Evolutionary conservation across 2,113 vertebrate species (phyloP), one percentile per base, ranked within the genome.

Genomic region (Penelope pileata): DNA sequence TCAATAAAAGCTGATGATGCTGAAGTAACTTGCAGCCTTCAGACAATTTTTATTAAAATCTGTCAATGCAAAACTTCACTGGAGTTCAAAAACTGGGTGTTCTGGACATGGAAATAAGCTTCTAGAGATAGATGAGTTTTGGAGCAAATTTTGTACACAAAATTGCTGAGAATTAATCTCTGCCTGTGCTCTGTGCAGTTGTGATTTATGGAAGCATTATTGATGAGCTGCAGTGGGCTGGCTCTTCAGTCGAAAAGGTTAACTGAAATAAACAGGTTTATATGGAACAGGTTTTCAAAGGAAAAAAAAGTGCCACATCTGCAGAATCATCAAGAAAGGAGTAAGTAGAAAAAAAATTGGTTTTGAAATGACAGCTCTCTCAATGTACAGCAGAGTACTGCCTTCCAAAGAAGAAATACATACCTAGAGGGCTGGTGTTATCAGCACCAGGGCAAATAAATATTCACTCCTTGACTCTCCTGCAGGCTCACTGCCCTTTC

Each of bases 241-340:
- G 87, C 70, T 91, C 42, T 90, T 93, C 53, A 70, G 75, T 42
- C 91, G 78, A 70, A 96, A 96, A 97, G 54, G 81, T 95, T 93
- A 97, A 75, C 67, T 88, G 92, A 86, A 83, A 95, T 87, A 83
- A 82, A 58, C 53, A 30, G 40, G 30, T 34, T 80, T 89, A 79
- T 77, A 68, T 60, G 75, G 77, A 83, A 80, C 48, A 54, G 48
- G 4, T 79, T 94, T 82, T 88, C 2, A 3, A 93, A 68, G 51
- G 10, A 10, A n/a, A 53, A 60, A 48, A 6, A 36, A 1, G 18
- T 89, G 10, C 38, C 4, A 8, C 68, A 19, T 82, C 54, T 89
- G 78, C 85, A 72, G 34, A 90, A 47, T 95, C 78, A 86, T 62
- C 64, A 84, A 85, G 51, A 76, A 29, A 23, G 42, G n/a, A 77